Base-by-base conservation (phyloP, 2,797 vertebrate genomes). In the Trematomus bernacchii region DNA sequence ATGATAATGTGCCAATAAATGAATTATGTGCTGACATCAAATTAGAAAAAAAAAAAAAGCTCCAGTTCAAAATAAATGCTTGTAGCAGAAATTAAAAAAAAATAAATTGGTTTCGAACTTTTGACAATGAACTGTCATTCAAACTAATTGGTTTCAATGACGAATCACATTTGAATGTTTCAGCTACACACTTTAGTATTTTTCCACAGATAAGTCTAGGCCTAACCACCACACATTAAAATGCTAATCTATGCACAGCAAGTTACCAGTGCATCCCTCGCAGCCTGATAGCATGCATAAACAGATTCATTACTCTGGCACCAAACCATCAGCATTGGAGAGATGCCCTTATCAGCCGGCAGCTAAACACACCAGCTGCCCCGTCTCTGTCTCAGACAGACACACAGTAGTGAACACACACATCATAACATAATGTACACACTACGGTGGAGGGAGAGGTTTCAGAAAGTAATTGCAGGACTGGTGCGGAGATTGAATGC, bases 291-390 rank as follows among this genome's bases (percentile, higher is more conserved):
- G 76, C 42, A 30, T 37, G 71, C 71, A 77, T 77, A 79, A 89
- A 89, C 77, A 68, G 50, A 85, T 72, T 71, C 44, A 46, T 76
- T 71, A 79, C 84, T 74, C 77, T 89, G 88, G 77, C 90, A 79
- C 18, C 61, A 55, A 73, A 46, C 21, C 1, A 66, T 8, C 12
- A 50, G 48, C 47, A 8, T n/a, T 89, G 91, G 83, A 86, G 50
- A 52, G 68, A 53, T 4, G 80, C 90, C 84, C 87, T 47, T 12
- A 71, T 76, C 86, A 84, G 73, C 87, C 77, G 75, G 87, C 62
- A n/a, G 82, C 81, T 89, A 83, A 92, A 88, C 71, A 66, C 79
- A 54, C 87, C 81, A 83, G 71, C 85, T 86, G 85, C 60, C 68
- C 42, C 4, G 16, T 82, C 43, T 71, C 37, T 52, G 53, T 48